Conservation (phyloP, 2,888 invertebrate genomes). For the Drosophila pegasa region DNA sequence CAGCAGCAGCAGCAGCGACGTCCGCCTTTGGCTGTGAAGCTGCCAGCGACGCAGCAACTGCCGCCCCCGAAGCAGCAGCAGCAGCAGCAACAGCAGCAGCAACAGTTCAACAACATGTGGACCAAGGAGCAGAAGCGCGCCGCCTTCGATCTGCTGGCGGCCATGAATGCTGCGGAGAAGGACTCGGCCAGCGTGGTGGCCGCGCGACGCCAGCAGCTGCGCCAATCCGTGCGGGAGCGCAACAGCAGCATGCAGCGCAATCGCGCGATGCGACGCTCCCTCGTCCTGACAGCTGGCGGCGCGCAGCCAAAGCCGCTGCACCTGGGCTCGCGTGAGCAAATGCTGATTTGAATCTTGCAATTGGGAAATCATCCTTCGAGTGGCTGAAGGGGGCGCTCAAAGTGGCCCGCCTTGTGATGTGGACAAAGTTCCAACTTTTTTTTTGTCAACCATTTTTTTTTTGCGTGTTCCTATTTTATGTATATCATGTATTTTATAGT, state of each 20-base stretch:
- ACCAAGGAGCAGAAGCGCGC: conserved; percentile 83
- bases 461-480: conserved; percentile 42
- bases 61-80: conserved; percentile 24
- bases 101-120: conserved; percentile 77
- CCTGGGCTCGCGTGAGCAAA: conserved; percentile 58
- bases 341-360: conserved; percentile 64
- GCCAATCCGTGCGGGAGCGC: conserved; percentile 81
- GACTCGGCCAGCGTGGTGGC: conserved; percentile 30
- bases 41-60: conserved; percentile 46
- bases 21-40: conserved; percentile 50
- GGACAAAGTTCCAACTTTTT: conserved; percentile 70
- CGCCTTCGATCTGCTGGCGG: conserved; percentile 83
- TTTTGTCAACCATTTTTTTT: conserved; percentile 26
- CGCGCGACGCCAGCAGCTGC: conserved; percentile 71
- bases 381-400: conserved; percentile 31
- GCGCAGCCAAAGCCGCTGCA: conserved; percentile 37
- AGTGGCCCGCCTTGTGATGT: conserved; percentile 69
- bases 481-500: conserved; percentile 32
- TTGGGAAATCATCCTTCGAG: neutral
- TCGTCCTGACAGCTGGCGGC: conserved; percentile 32
- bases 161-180: conserved; percentile 82
- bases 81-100: conserved; percentile 24
- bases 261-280: conserved; percentile 70
- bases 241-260: conserved; percentile 74
- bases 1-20: conserved; percentile 27